Percentiles rank a stretch among this genome's conserved stretches.
These are phyloP conservation scores for Herpailurus yagouaroundi DNA, from an alignment of 2,113 vertebrate genomes.

Conservation along the genomic window DNA sequence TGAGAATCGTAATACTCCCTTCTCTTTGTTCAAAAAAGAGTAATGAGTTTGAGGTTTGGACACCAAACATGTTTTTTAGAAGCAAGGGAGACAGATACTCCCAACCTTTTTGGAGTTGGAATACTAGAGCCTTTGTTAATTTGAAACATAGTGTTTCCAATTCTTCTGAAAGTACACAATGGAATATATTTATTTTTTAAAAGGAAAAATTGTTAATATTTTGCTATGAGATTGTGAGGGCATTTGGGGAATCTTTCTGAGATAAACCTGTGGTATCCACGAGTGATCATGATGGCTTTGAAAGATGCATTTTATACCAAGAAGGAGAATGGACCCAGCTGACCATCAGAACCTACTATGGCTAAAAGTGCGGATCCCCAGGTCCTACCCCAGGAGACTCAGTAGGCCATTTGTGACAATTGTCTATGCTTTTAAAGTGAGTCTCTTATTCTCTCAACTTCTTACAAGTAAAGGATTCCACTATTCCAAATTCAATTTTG, in stretches of 20 bases:
- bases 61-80: background rate
- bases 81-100: background rate
- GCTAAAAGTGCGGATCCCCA: background rate
- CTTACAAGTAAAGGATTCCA: background rate
- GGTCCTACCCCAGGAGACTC: background rate
- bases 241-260: background rate
- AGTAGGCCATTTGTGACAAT: background rate
- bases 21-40: constrained; percentile 17
- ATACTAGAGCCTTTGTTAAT: background rate
- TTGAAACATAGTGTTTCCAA: background rate
- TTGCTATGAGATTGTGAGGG: background rate
- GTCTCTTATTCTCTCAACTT: background rate
- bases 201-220: background rate
- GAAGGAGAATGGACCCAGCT: background rate
- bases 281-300: background rate
- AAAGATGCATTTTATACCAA: background rate
- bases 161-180: background rate
- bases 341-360: background rate
- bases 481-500: too few species aligned
- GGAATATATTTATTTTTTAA: background rate
- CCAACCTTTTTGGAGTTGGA: background rate
- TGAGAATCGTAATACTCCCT: background rate
- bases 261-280: background rate
- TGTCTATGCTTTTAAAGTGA: background rate
- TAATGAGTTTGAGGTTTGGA: background rate